A percentile compares a stretch with the other conserved stretches of the same genome.
Evolutionary conservation across 2,797 vertebrate species (phyloP).

Genomic region (Acropternis orthonyx): DNA sequence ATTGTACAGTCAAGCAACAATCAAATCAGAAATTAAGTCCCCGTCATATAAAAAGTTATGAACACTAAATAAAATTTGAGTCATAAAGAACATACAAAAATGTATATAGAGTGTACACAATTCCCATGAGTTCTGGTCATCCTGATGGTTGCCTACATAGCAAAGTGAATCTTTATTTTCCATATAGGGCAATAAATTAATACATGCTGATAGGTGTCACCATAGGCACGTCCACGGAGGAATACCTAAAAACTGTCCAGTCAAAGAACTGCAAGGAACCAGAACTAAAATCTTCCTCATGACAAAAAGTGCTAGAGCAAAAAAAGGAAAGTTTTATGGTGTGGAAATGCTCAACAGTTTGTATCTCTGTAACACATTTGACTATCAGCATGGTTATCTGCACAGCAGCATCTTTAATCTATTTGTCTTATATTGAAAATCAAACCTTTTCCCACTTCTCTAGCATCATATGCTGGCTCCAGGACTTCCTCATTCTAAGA

Average conservation of each 20-base stretch:
- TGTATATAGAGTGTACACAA: neutral
- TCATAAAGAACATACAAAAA: neutral
- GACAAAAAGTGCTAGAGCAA: neutral
- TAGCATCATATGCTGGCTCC: neutral
- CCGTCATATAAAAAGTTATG: neutral
- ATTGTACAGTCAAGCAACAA: neutral
- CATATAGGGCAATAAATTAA: neutral
- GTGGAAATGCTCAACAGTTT: neutral
- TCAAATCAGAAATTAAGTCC: neutral
- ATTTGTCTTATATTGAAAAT: neutral
- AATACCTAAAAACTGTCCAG: neutral
- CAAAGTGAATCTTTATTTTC: neutral
- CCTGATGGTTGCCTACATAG: neutral
- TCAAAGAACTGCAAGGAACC: neutral
- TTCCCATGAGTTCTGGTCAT: neutral
- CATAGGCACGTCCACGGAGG: neutral
- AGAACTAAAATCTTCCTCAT: neutral
- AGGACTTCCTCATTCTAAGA: neutral
- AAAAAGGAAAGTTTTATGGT: neutral
- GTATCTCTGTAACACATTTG: neutral
- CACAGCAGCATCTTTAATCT: neutral
- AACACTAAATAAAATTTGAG: neutral
- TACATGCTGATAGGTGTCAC: neutral
- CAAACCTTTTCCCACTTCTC: neutral
- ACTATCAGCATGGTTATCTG: neutral